These are phyloP conservation scores for Muricea muricata DNA, from an alignment of 92 coral and sea anemone species.

Conservation along the genomic window DNA sequence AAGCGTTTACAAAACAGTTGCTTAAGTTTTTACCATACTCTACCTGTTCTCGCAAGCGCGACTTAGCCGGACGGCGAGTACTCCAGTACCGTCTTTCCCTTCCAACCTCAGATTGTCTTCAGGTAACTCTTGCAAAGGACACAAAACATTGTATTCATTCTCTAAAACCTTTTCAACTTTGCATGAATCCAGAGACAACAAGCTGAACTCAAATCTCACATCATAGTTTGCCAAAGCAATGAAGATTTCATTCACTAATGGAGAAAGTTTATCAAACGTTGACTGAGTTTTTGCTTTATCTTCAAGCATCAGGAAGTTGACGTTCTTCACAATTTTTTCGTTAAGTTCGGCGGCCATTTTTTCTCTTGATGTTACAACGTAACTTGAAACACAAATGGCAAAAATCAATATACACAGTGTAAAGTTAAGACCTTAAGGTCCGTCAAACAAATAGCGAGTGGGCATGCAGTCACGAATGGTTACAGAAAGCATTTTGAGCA, in stretches of 20 bases:
- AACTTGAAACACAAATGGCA: constrained; percentile 10
- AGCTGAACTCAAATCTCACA: constrained; percentile 26
- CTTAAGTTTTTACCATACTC: too few species aligned
- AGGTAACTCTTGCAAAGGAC: constrained; percentile 26
- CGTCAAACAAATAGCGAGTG: too few species aligned
- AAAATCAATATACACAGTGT: not conserved
- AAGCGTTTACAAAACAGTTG: too few species aligned
- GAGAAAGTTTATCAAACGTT: constrained; percentile 10
- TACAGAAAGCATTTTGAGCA: too few species aligned
- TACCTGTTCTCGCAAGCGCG: constrained; percentile 25
- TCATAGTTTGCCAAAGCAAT: constrained; percentile 26
- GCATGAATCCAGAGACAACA: constrained; percentile 1
- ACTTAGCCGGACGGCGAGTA: constrained; percentile 16
- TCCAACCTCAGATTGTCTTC: constrained; percentile 20
- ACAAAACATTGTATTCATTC: constrained; percentile 27
- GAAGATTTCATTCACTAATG: constrained; percentile 17
- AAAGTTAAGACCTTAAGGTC: too few species aligned
- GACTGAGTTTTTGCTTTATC: not conserved
- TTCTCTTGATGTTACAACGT: constrained; percentile 8
- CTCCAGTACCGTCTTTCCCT: constrained; percentile 1
- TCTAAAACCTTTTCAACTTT: not conserved
- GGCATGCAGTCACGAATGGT: too few species aligned
- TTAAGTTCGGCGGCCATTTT: not conserved
- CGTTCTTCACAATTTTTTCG: not conserved
- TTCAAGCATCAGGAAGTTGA: constrained; percentile 12